These are phyloP conservation scores for Neomicropteryx cornuta DNA, from an alignment of 1,140 invertebrate genomes.

Conservation along the genomic window DNA sequence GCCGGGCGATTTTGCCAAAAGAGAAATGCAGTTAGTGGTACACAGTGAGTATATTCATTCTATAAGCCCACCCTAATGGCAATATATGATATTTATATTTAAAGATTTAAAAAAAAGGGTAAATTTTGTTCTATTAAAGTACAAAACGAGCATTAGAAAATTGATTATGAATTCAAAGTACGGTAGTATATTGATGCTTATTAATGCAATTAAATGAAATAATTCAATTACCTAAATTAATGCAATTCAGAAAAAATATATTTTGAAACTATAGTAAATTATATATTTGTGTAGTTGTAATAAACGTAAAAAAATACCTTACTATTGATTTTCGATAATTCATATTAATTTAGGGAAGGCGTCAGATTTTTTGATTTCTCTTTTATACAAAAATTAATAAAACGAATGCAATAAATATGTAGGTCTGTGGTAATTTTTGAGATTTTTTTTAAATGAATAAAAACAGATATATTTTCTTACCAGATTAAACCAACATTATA, in stretches of 20 bases:
- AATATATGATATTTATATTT: too few species aligned
- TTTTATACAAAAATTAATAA: background rate
- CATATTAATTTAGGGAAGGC: too few species aligned
- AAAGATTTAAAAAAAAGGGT: background rate
- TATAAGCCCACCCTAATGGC: too few species aligned
- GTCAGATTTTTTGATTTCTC: background rate
- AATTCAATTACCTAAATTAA: background rate
- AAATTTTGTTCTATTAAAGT: constrained; percentile 5
- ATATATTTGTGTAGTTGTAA: too few species aligned
- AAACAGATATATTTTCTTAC: background rate
- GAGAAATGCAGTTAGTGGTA: constrained; percentile 32
- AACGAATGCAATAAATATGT: too few species aligned
- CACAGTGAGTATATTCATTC: constrained; percentile 28
- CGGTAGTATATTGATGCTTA: background rate
- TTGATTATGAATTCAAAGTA: background rate
- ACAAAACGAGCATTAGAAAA: background rate
- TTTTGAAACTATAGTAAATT: too few species aligned
- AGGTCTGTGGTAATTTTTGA: too few species aligned
- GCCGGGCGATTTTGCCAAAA: constrained; percentile 29
- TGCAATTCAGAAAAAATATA: too few species aligned
- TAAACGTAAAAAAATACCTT: too few species aligned
- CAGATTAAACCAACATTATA: background rate
- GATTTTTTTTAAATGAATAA: background rate
- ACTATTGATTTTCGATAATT: too few species aligned
- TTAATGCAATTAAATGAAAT: background rate